Evolutionary conservation across 2,113 vertebrate species (phyloP).

Genomic region (Desmodus rotundus): DNA sequence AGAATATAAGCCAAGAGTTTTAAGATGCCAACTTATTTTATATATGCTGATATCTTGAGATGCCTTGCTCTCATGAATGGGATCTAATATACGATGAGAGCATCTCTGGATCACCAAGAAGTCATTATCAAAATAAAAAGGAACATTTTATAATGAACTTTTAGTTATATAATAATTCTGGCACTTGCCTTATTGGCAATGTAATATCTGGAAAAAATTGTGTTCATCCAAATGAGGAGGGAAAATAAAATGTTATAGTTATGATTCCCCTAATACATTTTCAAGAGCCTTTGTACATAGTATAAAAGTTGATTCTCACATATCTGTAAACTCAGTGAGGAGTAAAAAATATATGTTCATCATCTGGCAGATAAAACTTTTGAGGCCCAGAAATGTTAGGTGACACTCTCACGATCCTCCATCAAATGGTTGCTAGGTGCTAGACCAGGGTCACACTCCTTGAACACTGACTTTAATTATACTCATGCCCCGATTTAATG

Average conservation of each 20-base stretch:
- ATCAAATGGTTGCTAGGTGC: neutral
- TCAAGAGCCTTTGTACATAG: neutral
- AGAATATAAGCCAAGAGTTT: neutral
- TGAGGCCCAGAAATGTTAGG: neutral
- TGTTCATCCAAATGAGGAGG: neutral
- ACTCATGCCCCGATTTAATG: neutral
- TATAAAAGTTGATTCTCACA: neutral
- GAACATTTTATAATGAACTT: neutral
- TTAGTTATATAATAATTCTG: neutral
- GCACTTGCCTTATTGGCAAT: neutral
- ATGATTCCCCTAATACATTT: neutral
- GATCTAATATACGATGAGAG: neutral
- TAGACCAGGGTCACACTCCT: neutral
- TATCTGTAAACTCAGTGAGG: neutral
- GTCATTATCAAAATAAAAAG: neutral
- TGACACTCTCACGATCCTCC: neutral
- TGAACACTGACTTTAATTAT: neutral
- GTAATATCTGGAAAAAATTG: neutral
- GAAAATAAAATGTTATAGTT: neutral
- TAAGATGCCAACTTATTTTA: neutral
- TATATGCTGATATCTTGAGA: neutral
- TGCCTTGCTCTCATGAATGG: neutral
- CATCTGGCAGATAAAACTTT: neutral
- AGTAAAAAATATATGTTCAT: neutral
- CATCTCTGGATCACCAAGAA: neutral